Percentiles rank a stretch among this genome's conserved stretches.
Evolutionary conservation across 2,888 invertebrate species (phyloP).

Genomic region (Microctonus hyperodae): DNA sequence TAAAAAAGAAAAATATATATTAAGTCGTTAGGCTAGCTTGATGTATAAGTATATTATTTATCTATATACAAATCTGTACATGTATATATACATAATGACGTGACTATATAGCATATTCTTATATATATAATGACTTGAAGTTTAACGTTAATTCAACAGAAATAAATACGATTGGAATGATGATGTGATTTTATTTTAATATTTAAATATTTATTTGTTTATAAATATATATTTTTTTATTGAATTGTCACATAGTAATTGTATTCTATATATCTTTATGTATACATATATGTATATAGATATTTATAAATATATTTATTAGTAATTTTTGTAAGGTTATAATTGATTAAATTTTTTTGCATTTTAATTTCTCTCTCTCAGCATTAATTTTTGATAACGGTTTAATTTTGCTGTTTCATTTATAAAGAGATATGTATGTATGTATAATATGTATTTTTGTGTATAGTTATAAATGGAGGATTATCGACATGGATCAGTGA

Average conservation of each 20-base stretch:
- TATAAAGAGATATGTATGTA: not conserved
- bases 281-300: not conserved
- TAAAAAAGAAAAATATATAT: not conserved
- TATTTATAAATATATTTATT: too few relatives aligned
- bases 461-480: not conserved
- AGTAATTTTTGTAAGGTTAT: not conserved
- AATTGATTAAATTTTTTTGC: not conserved
- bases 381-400: not conserved
- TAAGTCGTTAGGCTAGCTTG: not conserved
- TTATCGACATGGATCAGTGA: conserved; percentile 2
- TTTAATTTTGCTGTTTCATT: not conserved
- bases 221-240: too few relatives aligned
- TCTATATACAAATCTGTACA: not conserved
- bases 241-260: not conserved
- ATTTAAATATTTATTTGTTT: too few relatives aligned
- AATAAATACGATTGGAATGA: not conserved
- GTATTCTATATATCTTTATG: too few relatives aligned
- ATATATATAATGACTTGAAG: not conserved
- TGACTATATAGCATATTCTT: not conserved
- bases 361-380: not conserved
- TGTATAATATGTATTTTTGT: too few relatives aligned
- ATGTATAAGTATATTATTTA: not conserved
- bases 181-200: too few relatives aligned
- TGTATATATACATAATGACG: not conserved
- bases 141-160: not conserved